Percentiles rank a stretch among this genome's conserved stretches.
Evolutionary conservation across 1,140 invertebrate species (phyloP).

Genomic region (Heliconius himera): DNA sequence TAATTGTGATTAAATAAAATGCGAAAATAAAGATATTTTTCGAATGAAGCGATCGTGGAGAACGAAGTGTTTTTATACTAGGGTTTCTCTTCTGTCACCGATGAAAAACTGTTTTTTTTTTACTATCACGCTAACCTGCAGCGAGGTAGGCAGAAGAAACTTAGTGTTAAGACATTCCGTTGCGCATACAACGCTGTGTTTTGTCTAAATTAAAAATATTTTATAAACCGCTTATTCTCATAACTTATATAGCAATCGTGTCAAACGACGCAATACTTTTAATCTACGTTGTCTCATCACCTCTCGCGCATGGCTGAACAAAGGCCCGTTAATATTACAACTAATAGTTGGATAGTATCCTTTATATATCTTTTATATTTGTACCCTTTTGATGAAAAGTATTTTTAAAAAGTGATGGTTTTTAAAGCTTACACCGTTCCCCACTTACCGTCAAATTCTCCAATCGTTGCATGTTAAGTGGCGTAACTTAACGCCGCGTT

Average conservation of each 20-base stretch:
- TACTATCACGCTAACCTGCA: too few species aligned
- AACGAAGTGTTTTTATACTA: too few species aligned
- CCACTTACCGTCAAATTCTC: not conserved
- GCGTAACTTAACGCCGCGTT: not conserved
- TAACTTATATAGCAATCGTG: not conserved
- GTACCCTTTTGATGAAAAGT: not conserved
- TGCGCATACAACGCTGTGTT: too few species aligned
- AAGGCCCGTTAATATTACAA: not conserved
- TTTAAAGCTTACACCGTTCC: not conserved
- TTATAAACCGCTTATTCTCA: not conserved
- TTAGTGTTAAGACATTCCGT: too few species aligned
- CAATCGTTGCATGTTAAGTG: not conserved
- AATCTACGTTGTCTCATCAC: not conserved
- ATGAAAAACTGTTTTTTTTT: too few species aligned
- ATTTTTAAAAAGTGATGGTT: too few species aligned
- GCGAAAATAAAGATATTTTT: too few species aligned
- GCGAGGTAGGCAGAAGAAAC: too few species aligned
- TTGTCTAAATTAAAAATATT: not conserved
- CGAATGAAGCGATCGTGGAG: too few species aligned
- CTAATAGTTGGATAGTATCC: not conserved
- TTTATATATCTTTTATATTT: not conserved
- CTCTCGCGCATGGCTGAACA: not conserved
- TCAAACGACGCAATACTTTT: conserved; percentile 3
- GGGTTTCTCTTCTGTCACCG: too few species aligned
- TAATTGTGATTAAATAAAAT: too few species aligned